Conservation (phyloP, 2,888 invertebrate genomes). For the Philaethria dido region DNA sequence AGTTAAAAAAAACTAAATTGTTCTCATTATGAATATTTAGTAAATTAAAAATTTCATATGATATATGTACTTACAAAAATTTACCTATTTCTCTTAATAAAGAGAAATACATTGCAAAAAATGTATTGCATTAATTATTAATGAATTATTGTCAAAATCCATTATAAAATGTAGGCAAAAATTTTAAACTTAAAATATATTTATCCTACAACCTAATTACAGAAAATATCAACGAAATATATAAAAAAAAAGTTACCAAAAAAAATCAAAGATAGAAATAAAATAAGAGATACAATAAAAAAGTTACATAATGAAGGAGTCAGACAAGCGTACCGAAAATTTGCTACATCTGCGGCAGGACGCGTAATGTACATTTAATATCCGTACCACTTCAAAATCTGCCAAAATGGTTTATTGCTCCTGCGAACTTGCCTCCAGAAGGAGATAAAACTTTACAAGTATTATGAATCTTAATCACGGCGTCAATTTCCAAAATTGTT, state of each 20-base stretch:
- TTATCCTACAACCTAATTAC: no score
- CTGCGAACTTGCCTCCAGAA: constrained; percentile 68
- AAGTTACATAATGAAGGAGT: constrained; percentile 40
- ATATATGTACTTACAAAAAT: no score
- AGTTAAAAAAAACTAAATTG: no score
- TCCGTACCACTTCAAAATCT: constrained; percentile 76
- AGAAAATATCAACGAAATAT: no score
- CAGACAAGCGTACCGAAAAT: constrained; percentile 44
- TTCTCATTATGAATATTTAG: no score
- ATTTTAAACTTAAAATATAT: no score
- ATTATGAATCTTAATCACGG: constrained; percentile 81
- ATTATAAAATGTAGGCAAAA: no score
- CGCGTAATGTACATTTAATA: constrained; percentile 80
- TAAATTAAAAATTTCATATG: no score
- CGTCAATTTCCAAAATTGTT: constrained; percentile 79
- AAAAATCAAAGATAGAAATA: neutral
- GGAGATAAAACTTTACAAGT: constrained; percentile 80
- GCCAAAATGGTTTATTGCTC: constrained; percentile 82
- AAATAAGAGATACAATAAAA: constrained; percentile 39
- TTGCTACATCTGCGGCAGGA: constrained; percentile 67
- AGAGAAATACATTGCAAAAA: no score
- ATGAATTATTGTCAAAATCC: no score
- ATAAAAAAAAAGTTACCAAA: neutral
- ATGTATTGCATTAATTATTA: no score
- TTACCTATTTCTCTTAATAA: no score